Conservation (phyloP, 2,888 invertebrate genomes). For the Sinopyrophorus schimmeli region DNA sequence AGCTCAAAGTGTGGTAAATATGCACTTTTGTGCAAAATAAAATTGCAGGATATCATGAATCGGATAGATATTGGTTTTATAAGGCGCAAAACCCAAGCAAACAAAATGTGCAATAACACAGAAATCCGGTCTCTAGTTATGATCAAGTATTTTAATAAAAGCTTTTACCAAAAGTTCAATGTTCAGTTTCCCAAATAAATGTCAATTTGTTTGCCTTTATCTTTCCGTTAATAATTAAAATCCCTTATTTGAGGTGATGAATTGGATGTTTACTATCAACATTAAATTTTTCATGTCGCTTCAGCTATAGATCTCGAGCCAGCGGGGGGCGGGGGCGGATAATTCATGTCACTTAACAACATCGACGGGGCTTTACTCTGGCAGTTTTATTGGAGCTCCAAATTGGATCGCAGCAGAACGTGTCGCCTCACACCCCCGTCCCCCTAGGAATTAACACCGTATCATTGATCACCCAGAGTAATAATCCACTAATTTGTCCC, state of each 20-base stretch:
- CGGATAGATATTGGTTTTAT: too few species aligned
- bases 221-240: slow-evolving; percentile 25
- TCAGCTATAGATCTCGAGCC: slow-evolving; percentile 42
- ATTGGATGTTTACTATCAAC: slow-evolving; percentile 49
- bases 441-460: slow-evolving; percentile 52
- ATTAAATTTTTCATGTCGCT: slow-evolving; percentile 55
- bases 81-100: too few species aligned
- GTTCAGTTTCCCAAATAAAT: too few species aligned
- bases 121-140: too few species aligned
- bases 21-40: too few species aligned
- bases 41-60: too few species aligned
- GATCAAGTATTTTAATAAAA: too few species aligned
- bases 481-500: slow-evolving; percentile 57
- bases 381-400: slow-evolving; percentile 58
- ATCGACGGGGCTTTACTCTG: slow-evolving; percentile 57
- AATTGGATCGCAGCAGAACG: slow-evolving; percentile 55
- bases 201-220: slow-evolving; percentile 3
- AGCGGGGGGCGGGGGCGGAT: slow-evolving; percentile 48
- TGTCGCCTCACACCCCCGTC: slow-evolving; percentile 41
- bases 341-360: slow-evolving; percentile 59
- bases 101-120: too few species aligned
- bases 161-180: too few species aligned
- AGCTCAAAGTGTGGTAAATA: too few species aligned
- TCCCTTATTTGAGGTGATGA: slow-evolving; percentile 25
- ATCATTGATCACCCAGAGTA: slow-evolving; percentile 56